These are phyloP conservation scores for Leucozona laternaria DNA, from an alignment of 2,888 invertebrate species.

Conservation along the genomic window DNA sequence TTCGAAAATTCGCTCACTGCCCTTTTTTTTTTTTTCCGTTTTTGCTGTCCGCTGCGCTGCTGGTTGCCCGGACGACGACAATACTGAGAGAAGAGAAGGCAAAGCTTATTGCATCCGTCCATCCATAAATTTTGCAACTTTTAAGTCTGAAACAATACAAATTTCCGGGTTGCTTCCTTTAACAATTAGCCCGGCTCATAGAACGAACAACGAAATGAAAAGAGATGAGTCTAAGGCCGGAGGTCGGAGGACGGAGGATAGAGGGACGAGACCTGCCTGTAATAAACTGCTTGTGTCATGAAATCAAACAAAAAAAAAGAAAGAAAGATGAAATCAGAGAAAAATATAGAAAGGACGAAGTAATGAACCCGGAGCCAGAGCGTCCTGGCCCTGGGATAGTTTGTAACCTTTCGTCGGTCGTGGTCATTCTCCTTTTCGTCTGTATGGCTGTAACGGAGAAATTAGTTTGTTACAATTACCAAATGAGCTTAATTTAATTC, in stretches of 20 bases:
- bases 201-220: constrained; percentile 31
- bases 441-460: constrained; percentile 57
- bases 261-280: constrained; percentile 41
- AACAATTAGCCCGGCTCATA: constrained; percentile 68
- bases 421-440: constrained; percentile 12
- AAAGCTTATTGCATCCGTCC: constrained; percentile 73
- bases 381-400: constrained; percentile 12
- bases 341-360: constrained; percentile 1
- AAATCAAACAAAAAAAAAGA: constrained; percentile 38
- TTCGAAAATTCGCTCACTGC: constrained; percentile 48
- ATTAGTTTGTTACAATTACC: constrained; percentile 73
- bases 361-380: constrained; percentile 42
- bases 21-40: background rate
- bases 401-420: constrained; percentile 11
- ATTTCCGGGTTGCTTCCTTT: constrained; percentile 74
- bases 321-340: constrained; percentile 27
- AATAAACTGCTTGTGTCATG: constrained; percentile 67
- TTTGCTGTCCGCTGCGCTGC: background rate
- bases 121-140: constrained; percentile 76
- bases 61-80: constrained; percentile 18
- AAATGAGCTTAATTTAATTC: constrained; percentile 72
- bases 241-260: background rate
- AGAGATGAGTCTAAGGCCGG: constrained; percentile 2
- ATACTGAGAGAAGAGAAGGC: constrained; percentile 29
- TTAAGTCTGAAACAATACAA: constrained; percentile 75